Evolutionary conservation across 2,888 invertebrate genomes (phyloP).

Genomic region (Deroplatys truncata): DNA sequence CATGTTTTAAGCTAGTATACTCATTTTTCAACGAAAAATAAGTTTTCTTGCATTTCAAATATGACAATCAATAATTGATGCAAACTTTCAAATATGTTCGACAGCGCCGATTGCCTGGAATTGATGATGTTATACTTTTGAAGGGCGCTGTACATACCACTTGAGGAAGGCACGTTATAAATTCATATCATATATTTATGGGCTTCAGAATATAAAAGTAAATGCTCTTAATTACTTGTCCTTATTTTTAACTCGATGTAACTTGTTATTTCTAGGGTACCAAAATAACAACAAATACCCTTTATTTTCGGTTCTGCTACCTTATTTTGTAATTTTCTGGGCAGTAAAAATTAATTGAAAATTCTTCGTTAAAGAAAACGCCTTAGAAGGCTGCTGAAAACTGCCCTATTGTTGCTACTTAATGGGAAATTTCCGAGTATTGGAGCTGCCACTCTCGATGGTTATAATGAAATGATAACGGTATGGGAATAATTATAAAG

Average conservation of each 20-base stretch:
- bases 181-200: background rate
- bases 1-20: too few relatives aligned
- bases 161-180: background rate
- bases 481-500: background rate
- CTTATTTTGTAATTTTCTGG: background rate
- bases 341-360: background rate
- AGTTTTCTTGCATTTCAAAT: too few relatives aligned
- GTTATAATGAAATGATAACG: background rate
- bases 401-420: background rate
- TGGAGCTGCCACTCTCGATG: background rate
- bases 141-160: too few relatives aligned
- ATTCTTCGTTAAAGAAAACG: background rate
- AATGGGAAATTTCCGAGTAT: background rate
- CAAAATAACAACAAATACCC: background rate
- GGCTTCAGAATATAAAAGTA: background rate
- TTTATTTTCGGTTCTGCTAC: background rate
- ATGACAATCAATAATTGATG: too few relatives aligned
- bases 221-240: background rate
- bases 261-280: background rate
- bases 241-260: too few relatives aligned
- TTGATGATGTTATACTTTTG: too few relatives aligned
- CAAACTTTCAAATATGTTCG: too few relatives aligned
- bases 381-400: background rate
- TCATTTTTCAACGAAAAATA: too few relatives aligned
- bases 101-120: too few relatives aligned